Percentiles rank a stretch among this genome's conserved stretches.
These are phyloP conservation scores for Dascillus cervinus DNA, from an alignment of 2,888 invertebrate species.

Conservation along the genomic window DNA sequence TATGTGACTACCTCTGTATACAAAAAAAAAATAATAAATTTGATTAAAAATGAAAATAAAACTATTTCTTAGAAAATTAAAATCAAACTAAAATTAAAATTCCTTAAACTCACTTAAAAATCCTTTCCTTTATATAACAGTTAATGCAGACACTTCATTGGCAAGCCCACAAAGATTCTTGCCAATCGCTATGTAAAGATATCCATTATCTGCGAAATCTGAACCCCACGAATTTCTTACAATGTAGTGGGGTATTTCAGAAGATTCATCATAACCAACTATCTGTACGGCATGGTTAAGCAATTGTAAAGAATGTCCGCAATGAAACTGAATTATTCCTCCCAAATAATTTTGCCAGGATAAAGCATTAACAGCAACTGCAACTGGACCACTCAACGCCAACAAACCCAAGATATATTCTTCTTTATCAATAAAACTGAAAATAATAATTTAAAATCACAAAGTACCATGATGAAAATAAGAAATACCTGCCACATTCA, in stretches of 20 bases:
- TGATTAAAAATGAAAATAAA: no score
- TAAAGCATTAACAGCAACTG: constrained; percentile 74
- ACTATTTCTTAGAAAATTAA: no score
- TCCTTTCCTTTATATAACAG: no score
- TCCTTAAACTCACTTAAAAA: no score
- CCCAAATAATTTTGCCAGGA: constrained; percentile 83
- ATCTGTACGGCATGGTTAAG: constrained; percentile 80
- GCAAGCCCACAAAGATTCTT: constrained; percentile 72
- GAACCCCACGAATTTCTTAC: constrained; percentile 81
- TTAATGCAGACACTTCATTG: constrained; percentile 50
- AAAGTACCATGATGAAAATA: constrained; percentile 2
- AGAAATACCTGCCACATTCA: constrained; percentile 60
- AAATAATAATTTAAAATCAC: not conserved
- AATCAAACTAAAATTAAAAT: no score
- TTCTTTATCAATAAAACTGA: constrained; percentile 58
- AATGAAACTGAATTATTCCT: constrained; percentile 76
- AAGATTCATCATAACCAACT: constrained; percentile 72
- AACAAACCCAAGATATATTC: constrained; percentile 52
- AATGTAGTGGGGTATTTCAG: constrained; percentile 69
- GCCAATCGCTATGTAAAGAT: constrained; percentile 67
- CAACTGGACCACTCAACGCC: constrained; percentile 67
- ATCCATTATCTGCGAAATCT: constrained; percentile 68
- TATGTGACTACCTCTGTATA: no score
- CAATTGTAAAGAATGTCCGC: constrained; percentile 50
- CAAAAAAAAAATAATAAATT: no score